A percentile compares a stretch with the other conserved stretches of the same genome.
Conservation (phyloP, 2,888 invertebrate species). For the Malachius bipustulatus region DNA sequence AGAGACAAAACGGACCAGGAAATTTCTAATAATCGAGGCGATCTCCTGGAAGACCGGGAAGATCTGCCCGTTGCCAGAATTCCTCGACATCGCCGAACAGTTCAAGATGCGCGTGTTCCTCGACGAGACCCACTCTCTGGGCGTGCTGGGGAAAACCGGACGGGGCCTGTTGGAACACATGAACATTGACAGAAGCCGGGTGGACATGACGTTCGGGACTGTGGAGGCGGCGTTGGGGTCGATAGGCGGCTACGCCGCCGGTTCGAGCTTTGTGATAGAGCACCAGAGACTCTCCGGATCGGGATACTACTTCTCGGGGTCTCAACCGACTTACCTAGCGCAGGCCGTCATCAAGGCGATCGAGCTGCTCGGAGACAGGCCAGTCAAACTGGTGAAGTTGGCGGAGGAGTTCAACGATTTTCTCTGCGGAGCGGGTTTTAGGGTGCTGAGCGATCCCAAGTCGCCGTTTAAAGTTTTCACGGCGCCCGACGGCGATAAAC, state of each 20-base stretch:
- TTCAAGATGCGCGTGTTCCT: conserved; percentile 86
- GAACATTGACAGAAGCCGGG: conserved; percentile 49
- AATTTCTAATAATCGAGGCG: conserved; percentile 86
- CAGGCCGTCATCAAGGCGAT: conserved; percentile 76
- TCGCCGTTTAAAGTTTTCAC: conserved; percentile 30
- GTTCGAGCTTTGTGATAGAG: conserved; percentile 84
- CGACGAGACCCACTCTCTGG: conserved; percentile 82
- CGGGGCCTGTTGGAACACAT: conserved; percentile 84
- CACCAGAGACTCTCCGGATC: conserved; percentile 86
- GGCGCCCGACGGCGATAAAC: conserved; percentile 15
- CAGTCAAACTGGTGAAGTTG: conserved; percentile 42
- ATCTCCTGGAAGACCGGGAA: conserved; percentile 86
- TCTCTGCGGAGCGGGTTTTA: conserved; percentile 21
- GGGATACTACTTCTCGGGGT: conserved; percentile 96
- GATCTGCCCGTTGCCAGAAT: conserved; percentile 71
- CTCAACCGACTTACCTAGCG: conserved; percentile 83
- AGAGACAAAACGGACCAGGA: conserved; percentile 33
- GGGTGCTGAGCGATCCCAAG: conserved; percentile 26
- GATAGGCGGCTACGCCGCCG: conserved; percentile 90
- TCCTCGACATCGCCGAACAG: conserved; percentile 69
- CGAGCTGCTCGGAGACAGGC: conserved; percentile 57
- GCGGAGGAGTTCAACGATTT: conserved; percentile 25
- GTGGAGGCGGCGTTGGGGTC: conserved; percentile 80
- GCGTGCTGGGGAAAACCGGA: conserved; percentile 73
- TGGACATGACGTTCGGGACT: conserved; percentile 83